phyloP scores from a whole-genome alignment of 2,888 invertebrate genomes.

The Leptopilina syphax region DNA sequence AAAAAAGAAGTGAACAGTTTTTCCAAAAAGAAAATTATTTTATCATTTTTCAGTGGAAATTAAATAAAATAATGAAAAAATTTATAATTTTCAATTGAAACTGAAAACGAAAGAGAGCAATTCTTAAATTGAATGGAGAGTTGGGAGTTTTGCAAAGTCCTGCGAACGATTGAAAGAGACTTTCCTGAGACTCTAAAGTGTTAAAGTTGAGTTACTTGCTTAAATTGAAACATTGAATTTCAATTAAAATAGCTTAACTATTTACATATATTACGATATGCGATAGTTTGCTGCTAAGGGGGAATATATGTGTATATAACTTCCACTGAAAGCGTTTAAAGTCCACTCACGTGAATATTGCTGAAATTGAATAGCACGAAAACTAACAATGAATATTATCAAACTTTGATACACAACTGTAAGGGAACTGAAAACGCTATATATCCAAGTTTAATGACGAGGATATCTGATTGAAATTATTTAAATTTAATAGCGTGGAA shows the following conservation, averaged over 20 bases:
- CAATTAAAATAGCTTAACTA: constrained; percentile 5
- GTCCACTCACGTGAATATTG: constrained; percentile 25
- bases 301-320: background rate
- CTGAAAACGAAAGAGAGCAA: no score
- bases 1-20: no score
- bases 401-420: constrained; percentile 16
- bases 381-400: constrained; percentile 18
- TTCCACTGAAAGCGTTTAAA: constrained; percentile 2
- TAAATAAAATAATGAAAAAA: no score
- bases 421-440: background rate
- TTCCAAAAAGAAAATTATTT: no score
- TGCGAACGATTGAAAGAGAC: background rate
- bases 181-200: background rate
- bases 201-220: background rate
- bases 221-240: background rate
- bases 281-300: background rate
- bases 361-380: constrained; percentile 16
- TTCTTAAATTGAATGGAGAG: background rate
- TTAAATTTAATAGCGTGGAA: constrained; percentile 1
- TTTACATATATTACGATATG: background rate
- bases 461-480: constrained; percentile 24
- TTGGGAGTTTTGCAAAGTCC: background rate
- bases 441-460: constrained; percentile 17
- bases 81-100: no score
- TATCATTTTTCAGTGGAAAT: no score